These are phyloP conservation scores for Hesperia comma DNA, from an alignment of 2,888 invertebrate species.

Conservation along the genomic window DNA sequence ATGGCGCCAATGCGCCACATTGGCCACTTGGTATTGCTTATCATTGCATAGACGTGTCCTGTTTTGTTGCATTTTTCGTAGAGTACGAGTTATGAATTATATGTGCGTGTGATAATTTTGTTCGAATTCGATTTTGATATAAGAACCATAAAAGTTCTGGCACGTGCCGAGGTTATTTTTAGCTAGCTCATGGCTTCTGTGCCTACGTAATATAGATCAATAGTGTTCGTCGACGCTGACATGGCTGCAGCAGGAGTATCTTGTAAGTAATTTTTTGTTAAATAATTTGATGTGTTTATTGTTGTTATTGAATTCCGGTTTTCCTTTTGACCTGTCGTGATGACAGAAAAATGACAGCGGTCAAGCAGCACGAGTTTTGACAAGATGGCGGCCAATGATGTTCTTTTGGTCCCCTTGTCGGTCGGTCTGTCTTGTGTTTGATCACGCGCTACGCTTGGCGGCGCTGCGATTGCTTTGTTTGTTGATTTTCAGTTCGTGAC, in stretches of 20 bases:
- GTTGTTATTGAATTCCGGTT: slow-evolving; percentile 70
- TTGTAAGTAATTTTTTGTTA: slow-evolving; percentile 1
- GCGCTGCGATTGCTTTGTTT: slow-evolving; percentile 66
- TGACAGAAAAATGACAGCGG: slow-evolving; percentile 79
- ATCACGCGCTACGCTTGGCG: slow-evolving; percentile 70
- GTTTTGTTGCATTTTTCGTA: neutral
- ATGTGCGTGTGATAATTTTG: neutral
- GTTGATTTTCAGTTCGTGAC: slow-evolving; percentile 43
- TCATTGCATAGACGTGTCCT: neutral
- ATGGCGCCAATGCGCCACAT: slow-evolving; percentile 73
- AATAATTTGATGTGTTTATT: slow-evolving; percentile 64
- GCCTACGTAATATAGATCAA: slow-evolving; percentile 34
- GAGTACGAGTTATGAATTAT: neutral
- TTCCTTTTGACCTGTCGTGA: slow-evolving; percentile 74
- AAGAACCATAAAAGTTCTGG: slow-evolving; percentile 49
- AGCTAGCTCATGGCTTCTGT: slow-evolving; percentile 49
- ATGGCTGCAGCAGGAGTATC: neutral
- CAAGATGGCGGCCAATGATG: slow-evolving; percentile 66
- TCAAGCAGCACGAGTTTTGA: slow-evolving; percentile 51
- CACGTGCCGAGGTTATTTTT: slow-evolving; percentile 77
- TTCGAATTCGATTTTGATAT: neutral
- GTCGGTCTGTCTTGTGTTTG: slow-evolving; percentile 39
- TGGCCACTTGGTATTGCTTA: slow-evolving; percentile 38
- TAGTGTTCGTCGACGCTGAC: slow-evolving; percentile 32
- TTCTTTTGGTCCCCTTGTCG: slow-evolving; percentile 39